Evolutionary conservation across 1,140 invertebrate species (phyloP).

Genomic region (Drosophila ogumai): DNA sequence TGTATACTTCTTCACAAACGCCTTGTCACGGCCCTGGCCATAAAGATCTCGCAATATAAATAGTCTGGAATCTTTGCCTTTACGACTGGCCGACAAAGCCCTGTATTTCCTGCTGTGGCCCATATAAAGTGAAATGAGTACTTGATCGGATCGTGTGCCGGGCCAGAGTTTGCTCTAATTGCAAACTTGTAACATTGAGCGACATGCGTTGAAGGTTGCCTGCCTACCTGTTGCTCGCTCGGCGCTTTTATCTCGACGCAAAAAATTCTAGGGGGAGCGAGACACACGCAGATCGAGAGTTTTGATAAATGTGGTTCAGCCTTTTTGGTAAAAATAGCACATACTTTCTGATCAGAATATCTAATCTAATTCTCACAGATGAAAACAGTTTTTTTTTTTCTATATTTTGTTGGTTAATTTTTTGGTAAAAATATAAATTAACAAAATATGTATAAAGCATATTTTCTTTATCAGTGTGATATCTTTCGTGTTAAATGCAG

Average conservation of each 20-base stretch:
- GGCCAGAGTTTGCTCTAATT: conserved; percentile 51
- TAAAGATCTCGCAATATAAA: conserved; percentile 35
- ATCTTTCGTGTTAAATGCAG: neutral
- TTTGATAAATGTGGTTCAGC: neutral
- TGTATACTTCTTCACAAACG: conserved; percentile 32
- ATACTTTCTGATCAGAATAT: neutral
- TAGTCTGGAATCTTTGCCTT: conserved; percentile 43
- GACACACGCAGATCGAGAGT: conserved; percentile 8
- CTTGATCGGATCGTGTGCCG: conserved; percentile 10
- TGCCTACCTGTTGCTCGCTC: conserved; percentile 8
- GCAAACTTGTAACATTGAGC: conserved; percentile 65
- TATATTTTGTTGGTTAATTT: no score
- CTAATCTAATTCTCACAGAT: neutral
- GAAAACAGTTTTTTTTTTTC: no score
- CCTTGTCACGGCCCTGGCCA: conserved; percentile 47
- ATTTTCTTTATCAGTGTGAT: neutral
- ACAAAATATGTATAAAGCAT: neutral
- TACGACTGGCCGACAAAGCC: conserved; percentile 37
- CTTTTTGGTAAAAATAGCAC: conserved; percentile 4
- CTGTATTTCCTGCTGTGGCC: conserved; percentile 28
- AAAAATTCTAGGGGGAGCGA: conserved; percentile 26
- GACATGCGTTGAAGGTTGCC: conserved; percentile 30
- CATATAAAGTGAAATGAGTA: conserved; percentile 20
- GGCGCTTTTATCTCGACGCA: conserved; percentile 36
- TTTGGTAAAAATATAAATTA: neutral